phyloP scores from a whole-genome alignment of 2,113 vertebrate species.

The Ancistrus triradiatus region DNA sequence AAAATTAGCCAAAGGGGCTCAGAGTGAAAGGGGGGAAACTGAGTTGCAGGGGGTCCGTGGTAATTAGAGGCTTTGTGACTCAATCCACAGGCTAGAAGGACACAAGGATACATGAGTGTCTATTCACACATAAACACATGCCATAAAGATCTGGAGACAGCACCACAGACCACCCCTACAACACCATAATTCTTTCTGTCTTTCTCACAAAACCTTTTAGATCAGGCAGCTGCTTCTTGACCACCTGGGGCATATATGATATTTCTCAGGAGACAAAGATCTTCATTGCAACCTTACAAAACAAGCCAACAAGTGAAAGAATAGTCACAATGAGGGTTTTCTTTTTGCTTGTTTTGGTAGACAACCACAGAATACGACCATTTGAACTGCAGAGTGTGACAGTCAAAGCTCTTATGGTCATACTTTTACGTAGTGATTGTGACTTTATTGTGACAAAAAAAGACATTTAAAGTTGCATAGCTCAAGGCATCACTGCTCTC shows the following conservation, averaged over 20 bases:
- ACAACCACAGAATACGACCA: not conserved
- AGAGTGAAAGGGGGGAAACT: conserved; percentile 49
- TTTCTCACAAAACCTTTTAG: conserved; percentile 21
- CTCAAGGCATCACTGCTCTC: conserved; percentile 21
- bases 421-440: conserved; percentile 37
- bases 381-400: conserved; percentile 10
- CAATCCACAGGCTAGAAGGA: conserved; percentile 64
- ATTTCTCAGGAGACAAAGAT: conserved; percentile 19
- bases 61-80: conserved; percentile 73
- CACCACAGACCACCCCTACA: conserved; percentile 15
- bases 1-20: conserved; percentile 47
- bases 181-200: conserved; percentile 2
- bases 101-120: conserved; percentile 13
- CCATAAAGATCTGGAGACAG: conserved; percentile 30
- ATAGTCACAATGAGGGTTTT: conserved; percentile 10
- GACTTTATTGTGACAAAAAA: conserved; percentile 24
- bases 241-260: conserved; percentile 28
- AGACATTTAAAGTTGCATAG: conserved; percentile 19
- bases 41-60: conserved; percentile 72
- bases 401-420: conserved; percentile 27
- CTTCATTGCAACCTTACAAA: not conserved
- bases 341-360: too few relatives aligned
- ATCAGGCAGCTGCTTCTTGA: conserved; percentile 24
- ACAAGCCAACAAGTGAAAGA: not conserved
- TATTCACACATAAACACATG: conserved; percentile 1